phyloP scores from a whole-genome alignment of 2,113 vertebrate species.

The Romanogobio albipinnatus region DNA sequence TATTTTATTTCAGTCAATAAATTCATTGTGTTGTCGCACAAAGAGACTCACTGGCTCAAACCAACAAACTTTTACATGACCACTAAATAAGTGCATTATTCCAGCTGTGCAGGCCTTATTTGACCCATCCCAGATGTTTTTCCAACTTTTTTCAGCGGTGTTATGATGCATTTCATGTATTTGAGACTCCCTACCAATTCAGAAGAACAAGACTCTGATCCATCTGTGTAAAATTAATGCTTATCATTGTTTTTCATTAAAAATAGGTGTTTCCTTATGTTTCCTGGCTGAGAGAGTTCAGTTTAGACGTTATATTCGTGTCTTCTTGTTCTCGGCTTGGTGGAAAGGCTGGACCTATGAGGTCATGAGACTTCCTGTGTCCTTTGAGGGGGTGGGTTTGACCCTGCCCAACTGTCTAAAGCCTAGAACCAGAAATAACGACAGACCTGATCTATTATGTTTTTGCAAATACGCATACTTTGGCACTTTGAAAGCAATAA shows the following conservation, averaged over 20 bases:
- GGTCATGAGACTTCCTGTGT: slow-evolving; percentile 54
- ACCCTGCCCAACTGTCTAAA: slow-evolving; percentile 42
- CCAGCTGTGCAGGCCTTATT: not conserved
- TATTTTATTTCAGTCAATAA: slow-evolving; percentile 6
- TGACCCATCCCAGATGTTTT: not conserved
- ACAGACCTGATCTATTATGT: slow-evolving; percentile 13
- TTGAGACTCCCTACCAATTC: not conserved
- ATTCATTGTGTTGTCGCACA: not conserved
- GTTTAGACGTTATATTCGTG: slow-evolving; percentile 18
- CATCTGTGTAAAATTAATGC: not conserved
- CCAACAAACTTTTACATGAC: not conserved
- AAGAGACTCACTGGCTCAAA: not conserved
- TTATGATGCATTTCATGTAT: not conserved
- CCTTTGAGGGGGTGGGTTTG: slow-evolving; percentile 31
- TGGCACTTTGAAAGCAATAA: not conserved
- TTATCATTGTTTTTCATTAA: not conserved
- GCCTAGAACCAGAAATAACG: slow-evolving; percentile 15
- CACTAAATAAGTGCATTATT: slow-evolving; percentile 13
- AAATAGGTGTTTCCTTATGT: slow-evolving; percentile 40
- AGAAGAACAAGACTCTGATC: not conserved
- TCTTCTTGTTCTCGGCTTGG: slow-evolving; percentile 39
- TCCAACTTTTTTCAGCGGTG: not conserved
- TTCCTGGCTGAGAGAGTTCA: not conserved
- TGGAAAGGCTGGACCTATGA: slow-evolving; percentile 54
- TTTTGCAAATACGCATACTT: not conserved